Percentiles rank a stretch among this genome's conserved stretches.
Conservation (phyloP, 2,888 invertebrate species). For the Hesperia comma region DNA sequence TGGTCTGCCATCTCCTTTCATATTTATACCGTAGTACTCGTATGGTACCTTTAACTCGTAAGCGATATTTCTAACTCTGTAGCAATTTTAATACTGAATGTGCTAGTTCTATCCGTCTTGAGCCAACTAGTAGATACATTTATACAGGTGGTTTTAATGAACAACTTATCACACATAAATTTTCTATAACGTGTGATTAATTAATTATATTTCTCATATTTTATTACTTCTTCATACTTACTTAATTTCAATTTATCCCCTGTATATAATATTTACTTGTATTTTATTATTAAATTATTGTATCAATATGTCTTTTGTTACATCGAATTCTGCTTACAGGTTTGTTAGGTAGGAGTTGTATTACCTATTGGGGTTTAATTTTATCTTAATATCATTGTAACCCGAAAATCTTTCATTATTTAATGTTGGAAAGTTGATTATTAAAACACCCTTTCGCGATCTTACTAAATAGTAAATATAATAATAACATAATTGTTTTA, state of each 20-base stretch:
- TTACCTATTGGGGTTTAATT: too few relatives aligned
- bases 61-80: slow-evolving; percentile 70
- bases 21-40: slow-evolving; percentile 53
- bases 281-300: too few relatives aligned
- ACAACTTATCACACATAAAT: slow-evolving; percentile 7
- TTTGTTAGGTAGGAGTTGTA: too few relatives aligned
- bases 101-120: slow-evolving; percentile 73
- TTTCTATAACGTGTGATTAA: too few relatives aligned
- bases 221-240: neutral
- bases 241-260: too few relatives aligned
- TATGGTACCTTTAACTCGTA: slow-evolving; percentile 57
- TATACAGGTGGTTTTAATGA: slow-evolving; percentile 56
- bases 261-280: too few relatives aligned
- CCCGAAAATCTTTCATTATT: neutral
- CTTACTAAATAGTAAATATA: slow-evolving; percentile 64
- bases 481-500: slow-evolving; percentile 76
- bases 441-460: slow-evolving; percentile 57
- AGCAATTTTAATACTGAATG: slow-evolving; percentile 71
- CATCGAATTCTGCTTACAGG: too few relatives aligned
- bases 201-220: too few relatives aligned
- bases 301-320: too few relatives aligned
- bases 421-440: slow-evolving; percentile 18
- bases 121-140: slow-evolving; percentile 61
- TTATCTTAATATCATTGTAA: too few relatives aligned
- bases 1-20: slow-evolving; percentile 28